A percentile compares a stretch with the other conserved stretches of the same genome.
Evolutionary conservation across 30 jellyfish, hydroid and myxozoan species (phyloP).

Genomic region (Calvadosia cruxmelitensis): DNA sequence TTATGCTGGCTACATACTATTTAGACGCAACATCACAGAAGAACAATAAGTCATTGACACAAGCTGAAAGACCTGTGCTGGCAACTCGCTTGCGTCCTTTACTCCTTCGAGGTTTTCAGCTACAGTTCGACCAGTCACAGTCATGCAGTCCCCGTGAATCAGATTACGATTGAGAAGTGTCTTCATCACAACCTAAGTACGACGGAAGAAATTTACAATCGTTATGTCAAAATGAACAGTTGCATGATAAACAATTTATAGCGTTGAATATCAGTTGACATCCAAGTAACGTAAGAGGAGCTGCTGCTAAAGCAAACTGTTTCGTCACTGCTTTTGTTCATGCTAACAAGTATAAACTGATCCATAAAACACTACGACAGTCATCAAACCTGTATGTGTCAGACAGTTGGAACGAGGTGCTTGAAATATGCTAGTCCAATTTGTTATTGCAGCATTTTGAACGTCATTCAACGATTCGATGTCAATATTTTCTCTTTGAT

Average conservation of each 20-base stretch:
- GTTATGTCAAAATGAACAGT: too few species aligned
- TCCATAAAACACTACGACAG: background rate
- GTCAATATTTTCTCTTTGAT: background rate
- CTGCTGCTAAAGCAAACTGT: background rate
- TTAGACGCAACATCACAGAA: too few species aligned
- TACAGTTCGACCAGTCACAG: constrained; percentile 57
- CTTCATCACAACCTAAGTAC: constrained; percentile 35
- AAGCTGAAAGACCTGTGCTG: background rate
- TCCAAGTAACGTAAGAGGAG: too few species aligned
- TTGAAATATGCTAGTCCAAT: background rate
- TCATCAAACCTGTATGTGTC: background rate
- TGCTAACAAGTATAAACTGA: background rate
- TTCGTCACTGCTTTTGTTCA: background rate
- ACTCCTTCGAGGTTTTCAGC: constrained; percentile 23
- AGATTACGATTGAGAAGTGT: constrained; percentile 21
- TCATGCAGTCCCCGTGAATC: constrained; percentile 54
- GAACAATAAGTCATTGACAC: too few species aligned
- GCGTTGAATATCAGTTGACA: too few species aligned
- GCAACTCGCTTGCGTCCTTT: background rate
- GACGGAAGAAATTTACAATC: too few species aligned
- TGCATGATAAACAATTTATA: too few species aligned
- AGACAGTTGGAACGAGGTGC: background rate
- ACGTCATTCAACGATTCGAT: too few species aligned
- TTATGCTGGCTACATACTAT: too few species aligned
- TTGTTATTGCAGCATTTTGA: too few species aligned